Evolutionary conservation across 2,797 vertebrate genomes (phyloP).

Genomic region (Saxicola maurus): DNA sequence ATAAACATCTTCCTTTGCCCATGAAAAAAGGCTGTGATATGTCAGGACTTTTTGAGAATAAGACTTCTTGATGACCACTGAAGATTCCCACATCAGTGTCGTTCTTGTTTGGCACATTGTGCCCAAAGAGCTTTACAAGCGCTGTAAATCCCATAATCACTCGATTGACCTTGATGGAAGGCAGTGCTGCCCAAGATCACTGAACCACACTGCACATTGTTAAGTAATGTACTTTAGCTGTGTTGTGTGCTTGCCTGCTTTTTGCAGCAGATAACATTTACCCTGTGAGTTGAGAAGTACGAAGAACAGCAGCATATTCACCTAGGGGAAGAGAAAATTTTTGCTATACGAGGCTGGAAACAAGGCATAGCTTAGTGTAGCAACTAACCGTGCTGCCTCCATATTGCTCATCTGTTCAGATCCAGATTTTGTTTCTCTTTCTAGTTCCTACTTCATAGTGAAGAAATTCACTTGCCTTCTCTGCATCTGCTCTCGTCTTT

Average conservation of each 20-base stretch:
- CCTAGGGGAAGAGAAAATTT: neutral
- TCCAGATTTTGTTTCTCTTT: neutral
- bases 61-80: constrained; percentile 29
- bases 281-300: neutral
- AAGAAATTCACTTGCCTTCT: neutral
- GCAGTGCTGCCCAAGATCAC: neutral
- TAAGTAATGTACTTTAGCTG: constrained; percentile 16
- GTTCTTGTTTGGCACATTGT: neutral
- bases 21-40: neutral
- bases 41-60: constrained; percentile 39
- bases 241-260: neutral
- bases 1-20: neutral
- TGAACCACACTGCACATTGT: neutral
- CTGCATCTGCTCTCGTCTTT: neutral
- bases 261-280: neutral
- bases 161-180: constrained; percentile 34
- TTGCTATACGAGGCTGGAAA: neutral
- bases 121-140: neutral
- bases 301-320: rapidly evolving
- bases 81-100: neutral
- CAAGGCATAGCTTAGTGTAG: neutral
- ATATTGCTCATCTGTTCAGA: neutral
- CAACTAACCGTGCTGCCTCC: neutral
- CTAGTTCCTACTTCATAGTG: neutral
- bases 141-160: constrained; percentile 33